Percentiles rank a stretch among this genome's conserved stretches.
phyloP scores from a whole-genome alignment of 2,113 vertebrate species.

The Zosterops japonicus region DNA sequence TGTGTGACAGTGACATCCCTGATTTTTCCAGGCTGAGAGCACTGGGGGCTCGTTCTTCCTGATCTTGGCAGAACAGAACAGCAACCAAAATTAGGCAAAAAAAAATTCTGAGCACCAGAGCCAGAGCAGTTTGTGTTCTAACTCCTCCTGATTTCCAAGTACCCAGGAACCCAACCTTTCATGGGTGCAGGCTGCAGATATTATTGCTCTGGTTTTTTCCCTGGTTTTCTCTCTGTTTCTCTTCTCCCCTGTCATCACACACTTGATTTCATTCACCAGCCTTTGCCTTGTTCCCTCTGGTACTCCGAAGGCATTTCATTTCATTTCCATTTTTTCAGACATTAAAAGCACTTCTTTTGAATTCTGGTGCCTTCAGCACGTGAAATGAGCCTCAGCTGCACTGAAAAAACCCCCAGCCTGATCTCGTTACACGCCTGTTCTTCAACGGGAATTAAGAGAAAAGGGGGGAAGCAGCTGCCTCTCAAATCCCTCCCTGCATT shows the following conservation, averaged over 20 bases:
- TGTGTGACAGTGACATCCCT: not conserved
- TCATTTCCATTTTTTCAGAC: conserved; percentile 23
- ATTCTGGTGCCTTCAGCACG: conserved; percentile 30
- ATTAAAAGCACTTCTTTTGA: conserved; percentile 30
- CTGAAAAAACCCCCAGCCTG: not conserved
- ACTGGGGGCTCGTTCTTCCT: fast-evolving
- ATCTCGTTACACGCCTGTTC: not conserved
- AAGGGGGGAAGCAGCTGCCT: not conserved
- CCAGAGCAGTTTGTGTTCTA: not conserved
- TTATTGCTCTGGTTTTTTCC: not conserved
- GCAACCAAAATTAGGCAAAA: not conserved
- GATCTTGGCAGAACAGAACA: not conserved
- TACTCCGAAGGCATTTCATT: not conserved
- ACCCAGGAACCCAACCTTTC: not conserved
- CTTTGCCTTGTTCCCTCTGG: not conserved
- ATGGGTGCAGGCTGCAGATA: not conserved
- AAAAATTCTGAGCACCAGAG: not conserved
- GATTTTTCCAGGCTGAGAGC: not conserved
- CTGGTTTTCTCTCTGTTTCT: not conserved
- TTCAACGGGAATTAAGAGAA: not conserved
- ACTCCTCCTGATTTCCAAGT: not conserved
- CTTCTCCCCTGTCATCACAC: not conserved
- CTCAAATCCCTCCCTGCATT: not conserved
- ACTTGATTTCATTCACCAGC: not conserved
- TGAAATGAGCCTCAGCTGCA: conserved; percentile 7